A percentile compares a stretch with the other conserved stretches of the same genome.
phyloP scores from a whole-genome alignment of 2,888 invertebrate genomes.

The Drosophila dives region DNA sequence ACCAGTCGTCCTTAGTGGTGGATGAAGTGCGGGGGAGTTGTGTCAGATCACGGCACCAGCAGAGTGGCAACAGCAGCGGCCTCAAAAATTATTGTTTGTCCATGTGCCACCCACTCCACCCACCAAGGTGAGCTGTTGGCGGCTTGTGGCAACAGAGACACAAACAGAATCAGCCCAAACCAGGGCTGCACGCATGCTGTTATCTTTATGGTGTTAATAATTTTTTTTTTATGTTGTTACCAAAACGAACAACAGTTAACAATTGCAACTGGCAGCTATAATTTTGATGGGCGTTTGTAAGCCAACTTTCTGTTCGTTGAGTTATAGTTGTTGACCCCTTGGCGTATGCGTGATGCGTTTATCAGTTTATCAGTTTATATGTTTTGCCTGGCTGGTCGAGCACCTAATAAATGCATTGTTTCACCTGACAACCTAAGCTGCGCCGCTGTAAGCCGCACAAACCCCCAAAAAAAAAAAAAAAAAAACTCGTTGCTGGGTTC shows the following conservation, averaged over 20 bases:
- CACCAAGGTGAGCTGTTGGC: conserved; percentile 58
- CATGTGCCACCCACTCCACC: conserved; percentile 35
- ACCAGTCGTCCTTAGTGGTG: not conserved
- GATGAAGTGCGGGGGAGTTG: not conserved
- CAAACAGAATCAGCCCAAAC: not conserved
- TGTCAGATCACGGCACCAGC: not conserved
- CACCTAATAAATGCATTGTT: conserved; percentile 8
- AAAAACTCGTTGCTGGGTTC: conserved; percentile 29
- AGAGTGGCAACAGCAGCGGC: conserved; percentile 4
- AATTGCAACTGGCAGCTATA: conserved; percentile 19
- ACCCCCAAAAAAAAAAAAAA: too few relatives aligned
- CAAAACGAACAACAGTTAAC: conserved; percentile 41
- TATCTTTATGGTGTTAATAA: conserved; percentile 52
- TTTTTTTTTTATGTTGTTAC: conserved; percentile 2
- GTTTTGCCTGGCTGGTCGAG: conserved; percentile 12
- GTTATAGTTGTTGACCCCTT: conserved; percentile 9
- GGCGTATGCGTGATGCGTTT: conserved; percentile 34
- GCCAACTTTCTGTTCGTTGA: conserved; percentile 6
- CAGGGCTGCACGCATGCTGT: conserved; percentile 39
- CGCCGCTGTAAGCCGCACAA: not conserved
- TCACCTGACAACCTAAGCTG: conserved; percentile 7
- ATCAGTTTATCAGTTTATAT: not conserved
- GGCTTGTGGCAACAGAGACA: conserved; percentile 40
- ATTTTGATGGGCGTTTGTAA: conserved; percentile 15
- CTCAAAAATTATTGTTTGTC: conserved; percentile 45